These are phyloP conservation scores for Neria commutata DNA, from an alignment of 2,888 invertebrate genomes.

Conservation along the genomic window DNA sequence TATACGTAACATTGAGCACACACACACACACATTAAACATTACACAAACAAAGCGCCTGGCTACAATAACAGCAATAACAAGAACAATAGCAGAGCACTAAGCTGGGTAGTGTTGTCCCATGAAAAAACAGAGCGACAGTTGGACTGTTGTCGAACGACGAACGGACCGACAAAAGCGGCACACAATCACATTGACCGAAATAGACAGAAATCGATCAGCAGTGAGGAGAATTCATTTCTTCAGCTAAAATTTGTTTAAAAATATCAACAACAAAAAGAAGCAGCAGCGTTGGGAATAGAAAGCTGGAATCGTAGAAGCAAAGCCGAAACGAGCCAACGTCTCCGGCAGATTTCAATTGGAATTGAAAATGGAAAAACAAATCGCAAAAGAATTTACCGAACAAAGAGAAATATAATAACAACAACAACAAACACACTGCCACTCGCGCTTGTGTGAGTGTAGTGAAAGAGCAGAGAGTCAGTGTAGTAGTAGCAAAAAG, in stretches of 20 bases:
- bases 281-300: background rate
- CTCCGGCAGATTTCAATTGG: slow-evolving; percentile 9
- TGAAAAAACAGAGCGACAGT: slow-evolving; percentile 31
- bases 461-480: no score
- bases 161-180: background rate
- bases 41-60: background rate
- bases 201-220: slow-evolving; percentile 2
- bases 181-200: slow-evolving; percentile 7
- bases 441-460: no score
- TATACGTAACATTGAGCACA: slow-evolving; percentile 47
- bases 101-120: background rate
- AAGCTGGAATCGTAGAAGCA: background rate
- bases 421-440: slow-evolving; percentile 35
- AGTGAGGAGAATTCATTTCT: slow-evolving; percentile 27
- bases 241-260: background rate
- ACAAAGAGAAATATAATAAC: background rate
- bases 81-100: no score
- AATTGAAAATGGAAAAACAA: slow-evolving; percentile 31
- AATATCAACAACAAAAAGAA: background rate
- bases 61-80: background rate
- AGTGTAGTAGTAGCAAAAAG: no score
- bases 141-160: slow-evolving; percentile 12
- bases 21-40: no score
- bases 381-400: slow-evolving; percentile 31
- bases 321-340: background rate